Percentiles rank a stretch among this genome's conserved stretches.
These are phyloP conservation scores for Rhinichthys osculus DNA, from an alignment of 2,797 vertebrate genomes.

Conservation along the genomic window DNA sequence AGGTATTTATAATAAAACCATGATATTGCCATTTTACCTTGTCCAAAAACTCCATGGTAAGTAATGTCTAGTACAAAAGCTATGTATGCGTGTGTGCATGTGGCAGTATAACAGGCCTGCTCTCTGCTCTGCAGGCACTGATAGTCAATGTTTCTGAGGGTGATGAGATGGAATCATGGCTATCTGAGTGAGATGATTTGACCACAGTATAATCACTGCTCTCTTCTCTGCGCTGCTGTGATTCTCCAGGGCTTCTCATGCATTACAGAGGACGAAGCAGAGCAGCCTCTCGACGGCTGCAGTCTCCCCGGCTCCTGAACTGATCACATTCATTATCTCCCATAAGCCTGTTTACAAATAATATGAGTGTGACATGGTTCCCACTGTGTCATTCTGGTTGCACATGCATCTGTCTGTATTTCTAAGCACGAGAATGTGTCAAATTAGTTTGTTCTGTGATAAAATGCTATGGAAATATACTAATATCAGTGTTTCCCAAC, in stretches of 20 bases:
- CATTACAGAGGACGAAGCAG: slow-evolving; percentile 27
- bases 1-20: background rate
- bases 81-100: background rate
- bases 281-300: slow-evolving; percentile 5
- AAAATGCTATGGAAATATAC: background rate
- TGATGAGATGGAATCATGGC: slow-evolving; percentile 53
- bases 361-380: slow-evolving; percentile 9
- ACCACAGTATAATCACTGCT: slow-evolving; percentile 56
- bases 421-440: background rate
- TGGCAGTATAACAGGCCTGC: background rate
- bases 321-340: slow-evolving; percentile 49
- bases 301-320: slow-evolving; percentile 25
- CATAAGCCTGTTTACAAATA: slow-evolving; percentile 47
- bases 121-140: slow-evolving; percentile 21
- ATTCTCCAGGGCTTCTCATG: slow-evolving; percentile 50
- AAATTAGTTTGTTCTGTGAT: background rate
- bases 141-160: slow-evolving; percentile 26
- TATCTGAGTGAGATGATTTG: slow-evolving; percentile 56
- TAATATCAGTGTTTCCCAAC: background rate
- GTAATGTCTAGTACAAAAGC: background rate
- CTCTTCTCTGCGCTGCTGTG: slow-evolving; percentile 35
- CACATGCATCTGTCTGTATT: slow-evolving; percentile 33
- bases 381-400: slow-evolving; percentile 47
- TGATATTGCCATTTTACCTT: background rate
- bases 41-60: background rate